Percentiles rank a stretch among this genome's conserved stretches.
These are phyloP conservation scores for Macroteleia sp. DNA, from an alignment of 2,888 invertebrate genomes.

Conservation along the genomic window DNA sequence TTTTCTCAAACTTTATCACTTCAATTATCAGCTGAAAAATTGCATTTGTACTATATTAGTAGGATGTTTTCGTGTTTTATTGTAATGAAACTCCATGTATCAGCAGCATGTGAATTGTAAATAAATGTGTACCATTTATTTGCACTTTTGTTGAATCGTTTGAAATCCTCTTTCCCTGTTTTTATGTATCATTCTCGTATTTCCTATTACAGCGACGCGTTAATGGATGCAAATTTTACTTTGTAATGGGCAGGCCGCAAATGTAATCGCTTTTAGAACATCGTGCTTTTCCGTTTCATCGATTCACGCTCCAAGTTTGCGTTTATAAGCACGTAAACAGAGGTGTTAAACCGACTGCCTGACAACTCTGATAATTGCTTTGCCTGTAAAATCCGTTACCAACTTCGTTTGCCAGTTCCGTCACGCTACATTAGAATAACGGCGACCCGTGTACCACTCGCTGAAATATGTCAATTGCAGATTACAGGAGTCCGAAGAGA, in stretches of 20 bases:
- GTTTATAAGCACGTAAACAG: constrained; percentile 77
- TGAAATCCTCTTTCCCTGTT: constrained; percentile 52
- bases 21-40: constrained; percentile 21
- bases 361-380: constrained; percentile 82
- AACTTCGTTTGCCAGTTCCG: constrained; percentile 76
- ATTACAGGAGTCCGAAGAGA: constrained; percentile 46
- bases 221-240: constrained; percentile 68
- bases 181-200: constrained; percentile 50
- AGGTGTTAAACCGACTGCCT: constrained; percentile 80
- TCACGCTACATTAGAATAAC: constrained; percentile 71
- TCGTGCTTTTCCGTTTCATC: constrained; percentile 67
- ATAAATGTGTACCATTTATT: constrained; percentile 60
- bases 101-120: constrained; percentile 44
- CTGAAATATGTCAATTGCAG: constrained; percentile 71
- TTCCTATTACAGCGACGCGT: constrained; percentile 61
- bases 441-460: constrained; percentile 32
- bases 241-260: constrained; percentile 68
- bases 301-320: constrained; percentile 69
- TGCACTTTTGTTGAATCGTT: constrained; percentile 51
- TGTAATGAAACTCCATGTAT: constrained; percentile 40
- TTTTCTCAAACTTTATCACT: constrained; percentile 17
- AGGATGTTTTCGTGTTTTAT: constrained; percentile 35
- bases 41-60: no score
- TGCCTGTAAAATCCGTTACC: constrained; percentile 78
- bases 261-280: constrained; percentile 58